phyloP scores from a whole-genome alignment of 2,113 vertebrate genomes.

The Prionailurus viverrinus region DNA sequence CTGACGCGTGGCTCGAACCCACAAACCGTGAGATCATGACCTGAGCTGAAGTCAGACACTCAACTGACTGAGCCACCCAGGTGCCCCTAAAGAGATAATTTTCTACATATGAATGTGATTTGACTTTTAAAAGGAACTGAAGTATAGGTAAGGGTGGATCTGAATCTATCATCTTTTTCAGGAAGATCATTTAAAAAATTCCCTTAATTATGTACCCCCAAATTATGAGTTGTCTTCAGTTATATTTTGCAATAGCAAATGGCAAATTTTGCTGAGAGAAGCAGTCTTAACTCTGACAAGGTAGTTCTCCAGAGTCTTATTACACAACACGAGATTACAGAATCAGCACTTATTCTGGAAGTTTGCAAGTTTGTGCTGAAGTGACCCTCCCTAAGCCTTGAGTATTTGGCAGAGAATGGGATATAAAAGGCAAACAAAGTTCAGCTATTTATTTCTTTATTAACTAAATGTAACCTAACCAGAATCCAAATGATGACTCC shows the following conservation, averaged over 20 bases:
- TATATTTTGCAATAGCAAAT: slow-evolving; percentile 67
- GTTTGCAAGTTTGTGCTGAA: slow-evolving; percentile 67
- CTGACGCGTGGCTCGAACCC: too few relatives aligned
- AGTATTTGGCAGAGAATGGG: slow-evolving; percentile 72
- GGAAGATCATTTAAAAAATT: background rate
- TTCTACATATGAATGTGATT: background rate
- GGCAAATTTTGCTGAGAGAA: slow-evolving; percentile 54
- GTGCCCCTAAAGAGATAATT: background rate
- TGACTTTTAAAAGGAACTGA: background rate
- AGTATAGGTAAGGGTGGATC: background rate
- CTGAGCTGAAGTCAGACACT: too few relatives aligned
- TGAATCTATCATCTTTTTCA: background rate
- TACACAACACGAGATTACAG: slow-evolving; percentile 70
- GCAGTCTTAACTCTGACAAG: slow-evolving; percentile 45
- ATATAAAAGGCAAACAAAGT: slow-evolving; percentile 77
- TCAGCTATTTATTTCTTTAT: slow-evolving; percentile 79
- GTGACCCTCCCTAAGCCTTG: slow-evolving; percentile 69
- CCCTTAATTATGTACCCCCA: background rate
- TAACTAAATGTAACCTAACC: slow-evolving; percentile 71
- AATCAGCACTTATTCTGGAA: slow-evolving; percentile 71
- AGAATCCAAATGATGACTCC: slow-evolving; percentile 72
- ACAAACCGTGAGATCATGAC: too few relatives aligned
- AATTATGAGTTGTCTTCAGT: slow-evolving; percentile 27
- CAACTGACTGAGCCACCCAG: too few relatives aligned
- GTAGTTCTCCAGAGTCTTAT: slow-evolving; percentile 73